Evolutionary conservation across 2,888 invertebrate genomes (phyloP), one percentile per base, ranked within the genome.

Genomic region (Drosophila meridiana): DNA sequence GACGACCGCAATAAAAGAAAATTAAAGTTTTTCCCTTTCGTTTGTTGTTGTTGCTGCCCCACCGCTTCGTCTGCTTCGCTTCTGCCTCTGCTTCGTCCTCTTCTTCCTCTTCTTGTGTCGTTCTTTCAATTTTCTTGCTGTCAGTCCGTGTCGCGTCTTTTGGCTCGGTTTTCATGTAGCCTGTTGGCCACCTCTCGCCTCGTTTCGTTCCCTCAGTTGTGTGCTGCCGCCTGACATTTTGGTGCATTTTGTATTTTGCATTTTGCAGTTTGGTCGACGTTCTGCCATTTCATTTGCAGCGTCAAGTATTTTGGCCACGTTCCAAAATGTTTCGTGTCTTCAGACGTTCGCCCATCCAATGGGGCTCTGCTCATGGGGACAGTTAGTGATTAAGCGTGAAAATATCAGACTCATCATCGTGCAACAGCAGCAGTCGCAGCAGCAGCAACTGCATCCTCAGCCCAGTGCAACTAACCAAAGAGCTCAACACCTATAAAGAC

Each of bases 351-450:
- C 50, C 58, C 83, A 73, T 70, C 68, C 77, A 69, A 75, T 65
- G 64, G 65, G 63, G 47, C 68, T 42, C 63, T 67, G 67, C 73
- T 58, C 61, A 73, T 79, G 87, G 83, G 87, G 90, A 91, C 91
- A 87, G 84, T 83, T 83, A 90, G 89, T 90, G 91, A 91, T 91
- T 91, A 91, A 91, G 91, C 91, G 87, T 91, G 91, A 83, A 91
- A 91, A 84, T 89, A 84, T 84, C 89, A 87, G 87, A 76, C 76
- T 80, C 83, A 76, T 80, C 83, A 75, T 63, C 67, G 52, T 36
- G 63, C 55, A 60, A 65, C 83, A 69, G 50, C 60, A 34, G 3
- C 26, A 50, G 26, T 26, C 28, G 20, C 28, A 57, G 30, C 40
- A 47, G 26, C 72, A 40, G 43, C 69, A 34, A 7, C 52, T 4